Conservation (phyloP, 2,888 invertebrate genomes). For the Alsophila aescularia region DNA sequence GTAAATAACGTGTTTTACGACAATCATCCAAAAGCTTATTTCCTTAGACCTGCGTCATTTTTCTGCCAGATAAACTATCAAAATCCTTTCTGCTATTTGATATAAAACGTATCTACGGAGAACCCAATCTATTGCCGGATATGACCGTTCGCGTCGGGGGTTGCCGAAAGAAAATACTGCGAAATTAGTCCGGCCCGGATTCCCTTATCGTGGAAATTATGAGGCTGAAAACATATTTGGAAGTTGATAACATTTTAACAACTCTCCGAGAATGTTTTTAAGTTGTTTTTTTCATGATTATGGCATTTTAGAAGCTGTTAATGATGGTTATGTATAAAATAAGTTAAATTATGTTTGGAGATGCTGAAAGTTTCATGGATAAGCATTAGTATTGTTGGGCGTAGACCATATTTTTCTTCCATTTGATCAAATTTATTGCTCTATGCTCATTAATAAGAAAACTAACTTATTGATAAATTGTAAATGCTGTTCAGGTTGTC, state of each 20-base stretch:
- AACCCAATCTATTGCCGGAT: slow-evolving; percentile 37
- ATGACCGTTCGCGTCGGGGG: slow-evolving; percentile 29
- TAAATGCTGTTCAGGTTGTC: too few relatives aligned
- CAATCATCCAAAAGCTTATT: neutral
- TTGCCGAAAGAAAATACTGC: slow-evolving; percentile 34
- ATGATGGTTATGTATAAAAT: too few relatives aligned
- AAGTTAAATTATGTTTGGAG: too few relatives aligned
- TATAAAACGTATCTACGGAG: slow-evolving; percentile 22
- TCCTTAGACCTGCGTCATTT: neutral
- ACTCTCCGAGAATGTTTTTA: neutral
- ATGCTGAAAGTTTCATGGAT: too few relatives aligned
- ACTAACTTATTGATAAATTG: too few relatives aligned
- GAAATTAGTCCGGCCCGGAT: slow-evolving; percentile 29
- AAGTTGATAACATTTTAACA: neutral
- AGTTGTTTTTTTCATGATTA: neutral
- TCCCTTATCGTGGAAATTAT: slow-evolving; percentile 17
- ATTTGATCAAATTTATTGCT: too few relatives aligned
- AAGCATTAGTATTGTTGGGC: too few relatives aligned
- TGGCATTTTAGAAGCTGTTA: too few relatives aligned
- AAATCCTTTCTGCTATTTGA: slow-evolving; percentile 15
- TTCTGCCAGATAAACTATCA: slow-evolving; percentile 10
- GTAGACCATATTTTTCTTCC: too few relatives aligned
- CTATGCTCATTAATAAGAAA: too few relatives aligned
- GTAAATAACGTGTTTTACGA: neutral
- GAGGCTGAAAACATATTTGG: slow-evolving; percentile 9